These are phyloP conservation scores for Callosobruchus maculatus DNA, from an alignment of 2,888 invertebrate genomes.

Conservation along the genomic window DNA sequence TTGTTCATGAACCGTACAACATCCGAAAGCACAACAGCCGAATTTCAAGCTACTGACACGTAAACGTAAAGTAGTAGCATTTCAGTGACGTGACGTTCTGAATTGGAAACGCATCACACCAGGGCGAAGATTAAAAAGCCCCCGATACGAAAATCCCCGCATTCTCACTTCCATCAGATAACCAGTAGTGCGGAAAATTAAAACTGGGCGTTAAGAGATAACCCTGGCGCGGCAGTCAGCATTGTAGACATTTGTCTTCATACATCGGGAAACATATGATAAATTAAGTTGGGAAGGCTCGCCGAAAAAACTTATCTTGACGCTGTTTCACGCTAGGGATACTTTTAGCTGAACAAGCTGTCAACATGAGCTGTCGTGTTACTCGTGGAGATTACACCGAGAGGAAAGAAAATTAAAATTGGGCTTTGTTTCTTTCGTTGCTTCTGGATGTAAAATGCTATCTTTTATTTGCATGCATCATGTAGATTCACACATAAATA, in stretches of 20 bases:
- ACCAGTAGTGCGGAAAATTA: slow-evolving; percentile 42
- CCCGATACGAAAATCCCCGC: neutral
- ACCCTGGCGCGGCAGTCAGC: neutral
- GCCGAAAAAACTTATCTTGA: neutral
- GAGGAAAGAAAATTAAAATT: neutral
- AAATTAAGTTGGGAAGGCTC: neutral
- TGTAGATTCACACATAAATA: too few relatives aligned
- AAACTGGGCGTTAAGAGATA: slow-evolving; percentile 43
- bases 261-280: neutral
- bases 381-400: neutral
- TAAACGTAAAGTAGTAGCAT: neutral
- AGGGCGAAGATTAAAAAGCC: neutral
- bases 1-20: neutral
- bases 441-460: neutral
- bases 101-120: neutral
- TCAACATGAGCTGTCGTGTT: neutral
- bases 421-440: neutral
- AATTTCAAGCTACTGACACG: neutral
- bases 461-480: neutral
- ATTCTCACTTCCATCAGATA: slow-evolving; percentile 18
- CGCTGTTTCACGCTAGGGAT: neutral
- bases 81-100: neutral
- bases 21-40: neutral
- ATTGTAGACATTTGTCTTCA: neutral
- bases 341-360: neutral